A percentile compares a stretch with the other conserved stretches of the same genome.
Evolutionary conservation across 2,888 invertebrate species (phyloP).

Genomic region (Cheiracanthium punctorium): DNA sequence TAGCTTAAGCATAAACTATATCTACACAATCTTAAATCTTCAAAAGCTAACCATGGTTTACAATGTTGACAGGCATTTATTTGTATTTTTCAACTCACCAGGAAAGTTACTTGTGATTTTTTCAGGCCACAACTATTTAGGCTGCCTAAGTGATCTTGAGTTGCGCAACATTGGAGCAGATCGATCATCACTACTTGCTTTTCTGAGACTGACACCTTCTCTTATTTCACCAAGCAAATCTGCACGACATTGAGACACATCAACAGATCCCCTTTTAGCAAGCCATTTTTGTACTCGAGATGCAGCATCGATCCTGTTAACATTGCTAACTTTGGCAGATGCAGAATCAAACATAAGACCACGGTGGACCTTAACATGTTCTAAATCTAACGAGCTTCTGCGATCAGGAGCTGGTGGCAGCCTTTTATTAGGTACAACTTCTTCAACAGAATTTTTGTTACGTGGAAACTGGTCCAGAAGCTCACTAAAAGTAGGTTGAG

Average conservation of each 20-base stretch:
- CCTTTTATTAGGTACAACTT: slow-evolving; percentile 46
- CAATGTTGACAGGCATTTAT: background rate
- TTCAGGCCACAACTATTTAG: slow-evolving; percentile 25
- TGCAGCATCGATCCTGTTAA: slow-evolving; percentile 35
- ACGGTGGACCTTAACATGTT: slow-evolving; percentile 27
- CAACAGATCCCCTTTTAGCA: slow-evolving; percentile 55
- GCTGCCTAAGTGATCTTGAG: slow-evolving; percentile 31
- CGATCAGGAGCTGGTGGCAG: slow-evolving; percentile 51
- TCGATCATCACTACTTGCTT: slow-evolving; percentile 87
- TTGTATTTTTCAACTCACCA: background rate
- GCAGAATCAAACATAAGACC: slow-evolving; percentile 24
- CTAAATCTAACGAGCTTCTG: slow-evolving; percentile 63
- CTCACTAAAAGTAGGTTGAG: slow-evolving; percentile 62
- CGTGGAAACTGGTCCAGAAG: slow-evolving; percentile 52
- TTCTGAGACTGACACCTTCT: slow-evolving; percentile 54
- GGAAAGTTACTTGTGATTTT: background rate
- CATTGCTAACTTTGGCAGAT: background rate
- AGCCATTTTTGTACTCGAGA: slow-evolving; percentile 65
- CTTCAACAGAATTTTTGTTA: slow-evolving; percentile 31
- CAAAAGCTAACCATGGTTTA: background rate
- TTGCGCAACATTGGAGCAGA: slow-evolving; percentile 84
- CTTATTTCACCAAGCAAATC: slow-evolving; percentile 61
- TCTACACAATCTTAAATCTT: slow-evolving; percentile 4
- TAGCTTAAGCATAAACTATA: slow-evolving; percentile 20
- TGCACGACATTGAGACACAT: slow-evolving; percentile 39